A percentile compares a stretch with the other conserved stretches of the same genome.
Conservation (phyloP, 2,797 vertebrate species). For the Rhabdophis nuchalis region DNA sequence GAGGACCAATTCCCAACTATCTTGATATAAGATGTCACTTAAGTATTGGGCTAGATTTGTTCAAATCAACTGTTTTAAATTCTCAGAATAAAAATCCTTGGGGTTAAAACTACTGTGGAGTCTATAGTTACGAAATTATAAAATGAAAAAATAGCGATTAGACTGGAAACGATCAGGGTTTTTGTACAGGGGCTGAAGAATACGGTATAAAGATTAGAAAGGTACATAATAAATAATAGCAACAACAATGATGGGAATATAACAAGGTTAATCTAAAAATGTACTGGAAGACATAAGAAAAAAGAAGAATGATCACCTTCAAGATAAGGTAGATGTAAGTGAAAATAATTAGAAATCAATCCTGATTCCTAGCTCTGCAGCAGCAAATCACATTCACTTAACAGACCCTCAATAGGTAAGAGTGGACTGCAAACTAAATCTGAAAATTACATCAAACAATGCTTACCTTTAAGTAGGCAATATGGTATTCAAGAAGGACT, state of each 20-base stretch:
- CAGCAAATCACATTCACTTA: background rate
- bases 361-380: background rate
- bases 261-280: background rate
- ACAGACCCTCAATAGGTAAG: background rate
- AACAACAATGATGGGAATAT: background rate
- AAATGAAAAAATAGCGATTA: background rate
- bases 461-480: conserved; percentile 94
- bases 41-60: background rate
- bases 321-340: background rate
- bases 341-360: background rate
- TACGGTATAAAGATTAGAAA: too few species aligned
- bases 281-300: background rate
- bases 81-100: background rate
- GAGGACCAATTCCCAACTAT: background rate
- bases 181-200: background rate
- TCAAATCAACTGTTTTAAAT: background rate
- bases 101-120: background rate
- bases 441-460: background rate
- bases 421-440: background rate
- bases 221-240: background rate
- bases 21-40: background rate
- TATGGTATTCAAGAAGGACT: conserved; percentile 96
- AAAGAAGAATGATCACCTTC: background rate
- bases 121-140: background rate
- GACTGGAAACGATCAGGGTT: background rate